These are phyloP conservation scores for Pollenia griseotomentosa DNA, from an alignment of 2,888 invertebrate genomes.

Conservation along the genomic window DNA sequence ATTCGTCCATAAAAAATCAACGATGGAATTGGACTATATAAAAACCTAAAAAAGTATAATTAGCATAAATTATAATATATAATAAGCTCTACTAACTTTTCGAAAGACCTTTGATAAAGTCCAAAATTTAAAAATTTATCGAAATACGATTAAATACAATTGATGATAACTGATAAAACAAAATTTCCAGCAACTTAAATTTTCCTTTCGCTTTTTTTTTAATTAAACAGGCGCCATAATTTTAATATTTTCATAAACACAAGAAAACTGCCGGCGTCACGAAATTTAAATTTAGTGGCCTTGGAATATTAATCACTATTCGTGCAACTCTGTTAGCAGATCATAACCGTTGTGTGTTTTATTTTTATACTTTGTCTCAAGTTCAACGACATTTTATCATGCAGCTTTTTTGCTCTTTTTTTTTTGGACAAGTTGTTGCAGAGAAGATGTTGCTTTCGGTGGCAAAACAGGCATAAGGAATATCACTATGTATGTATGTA, in stretches of 20 bases:
- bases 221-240: background rate
- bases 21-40: no score
- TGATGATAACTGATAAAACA: no score
- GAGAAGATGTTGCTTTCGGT: constrained; percentile 5
- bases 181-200: no score
- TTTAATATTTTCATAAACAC: background rate
- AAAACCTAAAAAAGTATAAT: no score
- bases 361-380: constrained; percentile 20
- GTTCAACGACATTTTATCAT: constrained; percentile 69
- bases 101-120: no score
- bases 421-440: constrained; percentile 14
- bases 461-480: constrained; percentile 30
- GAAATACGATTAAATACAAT: no score
- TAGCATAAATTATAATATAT: no score
- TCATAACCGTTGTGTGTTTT: constrained; percentile 27
- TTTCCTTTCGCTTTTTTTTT: background rate
- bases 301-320: background rate
- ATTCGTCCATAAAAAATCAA: no score
- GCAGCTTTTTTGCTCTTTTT: constrained; percentile 28
- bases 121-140: no score
- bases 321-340: constrained; percentile 9
- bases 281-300: background rate
- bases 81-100: no score
- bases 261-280: constrained; percentile 1
- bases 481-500: no score